Percentiles rank a stretch among this genome's conserved stretches.
phyloP scores from a whole-genome alignment of 1,140 invertebrate species.

The Elysia chlorotica region DNA sequence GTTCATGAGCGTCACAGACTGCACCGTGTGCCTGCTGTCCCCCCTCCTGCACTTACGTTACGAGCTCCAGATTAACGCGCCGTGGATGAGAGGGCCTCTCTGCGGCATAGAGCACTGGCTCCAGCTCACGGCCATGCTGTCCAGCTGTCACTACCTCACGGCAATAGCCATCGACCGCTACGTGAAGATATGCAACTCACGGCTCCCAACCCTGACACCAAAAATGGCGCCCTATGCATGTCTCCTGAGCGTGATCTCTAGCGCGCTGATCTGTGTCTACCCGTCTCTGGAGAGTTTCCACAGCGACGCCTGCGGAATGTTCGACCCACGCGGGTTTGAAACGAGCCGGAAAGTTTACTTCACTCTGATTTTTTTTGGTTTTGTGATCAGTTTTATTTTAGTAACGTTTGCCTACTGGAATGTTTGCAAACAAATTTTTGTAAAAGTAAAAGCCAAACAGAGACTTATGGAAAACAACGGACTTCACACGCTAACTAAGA shows the following conservation, averaged over 20 bases:
- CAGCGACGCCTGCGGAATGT: neutral
- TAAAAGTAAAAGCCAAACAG: neutral
- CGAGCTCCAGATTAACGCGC: neutral
- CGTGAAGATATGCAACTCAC: slow-evolving; percentile 2
- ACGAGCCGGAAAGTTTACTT: neutral
- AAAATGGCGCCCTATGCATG: neutral
- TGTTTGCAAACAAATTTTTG: slow-evolving; percentile 2
- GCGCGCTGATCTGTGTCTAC: neutral
- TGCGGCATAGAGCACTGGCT: neutral
- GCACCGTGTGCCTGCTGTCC: neutral
- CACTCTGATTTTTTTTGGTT: neutral
- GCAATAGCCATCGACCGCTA: slow-evolving; percentile 5
- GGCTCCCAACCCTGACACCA: neutral
- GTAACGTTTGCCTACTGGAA: slow-evolving; percentile 7
- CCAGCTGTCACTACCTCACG: neutral
- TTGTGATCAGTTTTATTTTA: neutral
- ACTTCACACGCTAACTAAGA: neutral
- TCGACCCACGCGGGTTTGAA: neutral
- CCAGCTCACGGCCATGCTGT: slow-evolving; percentile 3
- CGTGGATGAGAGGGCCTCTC: neutral
- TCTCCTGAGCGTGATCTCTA: neutral
- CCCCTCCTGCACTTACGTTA: neutral
- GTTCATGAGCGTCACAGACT: slow-evolving; percentile 4
- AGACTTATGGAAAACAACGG: neutral
- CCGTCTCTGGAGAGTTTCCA: neutral